Evolutionary conservation across 2,113 vertebrate species (phyloP).

Genomic region (Tretioscincus oriximinensis): DNA sequence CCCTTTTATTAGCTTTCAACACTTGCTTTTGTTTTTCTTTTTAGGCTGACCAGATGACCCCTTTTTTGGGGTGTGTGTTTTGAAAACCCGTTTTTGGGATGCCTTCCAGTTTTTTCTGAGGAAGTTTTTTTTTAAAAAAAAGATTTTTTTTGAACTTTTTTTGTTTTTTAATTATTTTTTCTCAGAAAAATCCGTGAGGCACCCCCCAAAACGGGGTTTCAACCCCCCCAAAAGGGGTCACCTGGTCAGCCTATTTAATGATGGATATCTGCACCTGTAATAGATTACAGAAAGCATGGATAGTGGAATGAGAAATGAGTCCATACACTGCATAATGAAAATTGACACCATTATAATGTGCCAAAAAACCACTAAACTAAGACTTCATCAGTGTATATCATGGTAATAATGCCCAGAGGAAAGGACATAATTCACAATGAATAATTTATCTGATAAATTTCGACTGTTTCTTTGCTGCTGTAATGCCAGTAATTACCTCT

Average conservation of each 20-base stretch:
- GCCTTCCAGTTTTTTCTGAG: too few relatives aligned
- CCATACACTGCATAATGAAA: slow-evolving; percentile 22
- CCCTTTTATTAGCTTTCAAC: not conserved
- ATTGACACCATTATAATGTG: slow-evolving; percentile 12
- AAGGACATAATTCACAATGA: slow-evolving; percentile 27
- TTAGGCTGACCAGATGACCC: too few relatives aligned
- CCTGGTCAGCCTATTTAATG: slow-evolving; percentile 2
- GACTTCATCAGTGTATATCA: slow-evolving; percentile 28
- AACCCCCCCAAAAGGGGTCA: too few relatives aligned
- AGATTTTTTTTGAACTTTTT: too few relatives aligned
- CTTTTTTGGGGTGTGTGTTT: too few relatives aligned
- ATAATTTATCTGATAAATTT: slow-evolving; percentile 32
- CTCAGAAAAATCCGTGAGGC: too few relatives aligned
- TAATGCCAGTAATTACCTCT: slow-evolving; percentile 35
- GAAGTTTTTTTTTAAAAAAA: too few relatives aligned
- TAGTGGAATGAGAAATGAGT: not conserved
- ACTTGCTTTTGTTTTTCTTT: not conserved
- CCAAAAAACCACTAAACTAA: slow-evolving; percentile 23
- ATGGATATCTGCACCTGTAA: not conserved
- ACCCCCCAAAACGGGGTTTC: too few relatives aligned
- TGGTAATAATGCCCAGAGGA: slow-evolving; percentile 13
- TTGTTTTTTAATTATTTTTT: too few relatives aligned
- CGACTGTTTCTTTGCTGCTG: slow-evolving; percentile 27
- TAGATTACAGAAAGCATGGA: not conserved
- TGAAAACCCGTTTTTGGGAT: too few relatives aligned